Base-by-base conservation (phyloP, 2,888 invertebrate species). In the Stomorhina lunata region DNA sequence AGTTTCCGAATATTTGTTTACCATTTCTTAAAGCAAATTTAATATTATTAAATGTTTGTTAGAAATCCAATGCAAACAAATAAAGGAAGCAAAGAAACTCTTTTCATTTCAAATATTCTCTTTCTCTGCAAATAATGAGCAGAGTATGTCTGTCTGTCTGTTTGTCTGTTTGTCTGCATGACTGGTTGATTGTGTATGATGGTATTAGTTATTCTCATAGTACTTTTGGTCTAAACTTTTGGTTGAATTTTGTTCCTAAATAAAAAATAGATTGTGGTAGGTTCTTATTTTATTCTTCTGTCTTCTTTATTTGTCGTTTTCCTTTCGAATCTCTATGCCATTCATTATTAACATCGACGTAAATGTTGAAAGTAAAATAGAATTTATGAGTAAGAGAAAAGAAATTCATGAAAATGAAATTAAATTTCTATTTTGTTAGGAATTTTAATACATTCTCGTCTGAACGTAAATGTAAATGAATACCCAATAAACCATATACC, bases 191-290 rank as follows among this genome's bases (percentile, higher is more conserved):
- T 25, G 0, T 12, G 50, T 43, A n/a, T 79, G 29, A 10, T 66
- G 55, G 22, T 22, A 20, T 61, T 63, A 34, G 40, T 37, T 43
- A 25, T 34, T 48, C 32, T 59, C n/a, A 15, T 29, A 32, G 48
- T 55, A 57, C 12, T 43, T 57, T 17, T 65, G 34, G 27, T 25
- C 57, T 17, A 53, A 57, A 43, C 45, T 50, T 57, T 61, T 65
- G 4, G 37, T 2, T 6, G n/a, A 15, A 57, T 75, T 82, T 69
- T 4, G 22, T 59, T 81, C 50, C 71, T 65, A 61, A 77, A 77
- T 77, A 77, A 77, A 77, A 73, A 73, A 81, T 55, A 63, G 37
- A 81, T 81, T 81, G 81, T 17, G 81, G 81, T 73, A 81, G 81
- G 81, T 81, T 69, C 34, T 34, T 4, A 27, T 22, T 72, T 61